Conservation (phyloP, 2,113 vertebrate species). For the Hemiscyllium ocellatum region DNA sequence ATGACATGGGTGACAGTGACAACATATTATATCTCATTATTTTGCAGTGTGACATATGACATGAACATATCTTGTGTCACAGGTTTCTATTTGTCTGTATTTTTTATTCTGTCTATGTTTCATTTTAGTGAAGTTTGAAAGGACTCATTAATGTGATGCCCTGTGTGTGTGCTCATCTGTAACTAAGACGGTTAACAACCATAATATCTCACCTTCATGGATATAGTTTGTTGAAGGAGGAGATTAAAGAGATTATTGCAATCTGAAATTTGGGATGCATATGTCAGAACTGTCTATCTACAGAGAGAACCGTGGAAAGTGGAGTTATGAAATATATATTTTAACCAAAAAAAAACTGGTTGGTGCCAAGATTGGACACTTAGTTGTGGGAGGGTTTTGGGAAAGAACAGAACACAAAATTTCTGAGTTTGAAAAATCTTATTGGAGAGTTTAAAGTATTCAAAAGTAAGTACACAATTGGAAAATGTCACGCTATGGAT, state of each 20-base stretch:
- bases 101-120: constrained; percentile 33
- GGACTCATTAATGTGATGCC: constrained; percentile 25
- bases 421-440: background rate
- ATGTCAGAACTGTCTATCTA: background rate
- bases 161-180: background rate
- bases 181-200: constrained; percentile 15
- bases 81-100: constrained; percentile 7
- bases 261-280: background rate
- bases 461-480: background rate
- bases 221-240: background rate
- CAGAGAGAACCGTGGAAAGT: no score
- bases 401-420: no score
- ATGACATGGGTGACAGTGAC: constrained; percentile 35
- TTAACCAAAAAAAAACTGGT: background rate
- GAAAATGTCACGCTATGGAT: background rate
- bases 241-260: background rate
- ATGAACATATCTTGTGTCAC: constrained; percentile 36
- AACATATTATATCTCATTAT: constrained; percentile 38
- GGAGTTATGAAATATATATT: background rate
- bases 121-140: constrained; percentile 35
- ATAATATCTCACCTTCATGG: constrained; percentile 25
- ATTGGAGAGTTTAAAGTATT: background rate
- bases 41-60: constrained; percentile 37
- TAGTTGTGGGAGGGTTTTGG: no score
- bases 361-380: background rate